Base-by-base conservation (phyloP, 2,113 vertebrate species). In the Triplophysa siluroides region DNA sequence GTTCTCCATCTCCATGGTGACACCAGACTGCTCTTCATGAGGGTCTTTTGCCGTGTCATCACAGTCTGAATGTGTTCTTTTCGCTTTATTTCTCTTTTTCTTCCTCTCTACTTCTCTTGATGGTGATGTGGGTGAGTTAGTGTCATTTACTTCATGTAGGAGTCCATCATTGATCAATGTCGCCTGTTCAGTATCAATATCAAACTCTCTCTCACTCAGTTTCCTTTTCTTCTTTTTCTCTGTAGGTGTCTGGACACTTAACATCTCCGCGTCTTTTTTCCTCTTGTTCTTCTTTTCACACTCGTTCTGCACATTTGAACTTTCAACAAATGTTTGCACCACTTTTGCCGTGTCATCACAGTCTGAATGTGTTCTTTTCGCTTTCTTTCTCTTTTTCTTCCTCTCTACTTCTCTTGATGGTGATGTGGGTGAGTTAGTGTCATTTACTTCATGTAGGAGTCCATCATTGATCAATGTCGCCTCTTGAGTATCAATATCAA, bases 371-470 rank as follows among this genome's bases (percentile, higher is more conserved):
- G 18, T 61, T 45, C 23, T 3, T 8, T 71, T 12, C 58, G 3
- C 19, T 56, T 69, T 66, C 16, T 67, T 82, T 29, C 45, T 81
- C 64, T 75, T 83, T 29, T 58, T 58, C 19, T 23, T 29, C 10
- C 3, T 21, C 16, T 52, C 12, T 5, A 0, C 26, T 3, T 61
- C 71, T 61, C 45, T 21, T 18, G 38, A 43, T 23, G 23, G 11
- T 45, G 54, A 33, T 9, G 13, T 60, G n/a, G 33, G n/a, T n/a
- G n/a, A n/a, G n/a, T n/a, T n/a, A n/a, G n/a, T 9, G 33, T 43
- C 7, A 18, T 41, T 21, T 16, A 73, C 54, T 74, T 18, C 7
- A 45, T 16, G 70, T 16, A 29, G 7, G 12, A 23, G 43, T 50
- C 13, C 67, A 47, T 26, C 47, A 29, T 54, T 16, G 24, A 71